phyloP scores from a whole-genome alignment of 2,888 invertebrate genomes.

The Epiblema foenella region DNA sequence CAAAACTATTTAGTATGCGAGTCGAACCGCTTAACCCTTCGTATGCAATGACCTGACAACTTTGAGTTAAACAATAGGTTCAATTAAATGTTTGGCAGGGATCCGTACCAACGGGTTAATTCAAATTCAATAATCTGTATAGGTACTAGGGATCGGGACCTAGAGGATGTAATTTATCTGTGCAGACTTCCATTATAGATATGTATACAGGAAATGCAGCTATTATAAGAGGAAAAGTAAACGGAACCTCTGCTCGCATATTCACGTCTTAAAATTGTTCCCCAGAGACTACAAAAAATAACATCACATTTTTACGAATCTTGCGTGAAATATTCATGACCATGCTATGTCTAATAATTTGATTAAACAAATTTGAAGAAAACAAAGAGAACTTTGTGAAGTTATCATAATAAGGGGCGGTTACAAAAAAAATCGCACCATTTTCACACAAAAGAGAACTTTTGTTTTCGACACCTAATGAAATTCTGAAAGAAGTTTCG shows the following conservation, averaged over 20 bases:
- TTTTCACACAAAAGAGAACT: conserved; percentile 12
- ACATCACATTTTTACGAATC: background rate
- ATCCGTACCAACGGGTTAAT: too few relatives aligned
- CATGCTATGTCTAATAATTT: conserved; percentile 21
- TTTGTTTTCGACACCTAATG: conserved; percentile 12
- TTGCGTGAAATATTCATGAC: conserved; percentile 13
- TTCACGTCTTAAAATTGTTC: background rate
- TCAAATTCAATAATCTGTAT: too few relatives aligned
- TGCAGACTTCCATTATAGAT: background rate
- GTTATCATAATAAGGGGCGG: conserved; percentile 17
- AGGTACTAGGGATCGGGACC: background rate
- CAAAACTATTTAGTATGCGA: too few relatives aligned
- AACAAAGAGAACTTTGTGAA: conserved; percentile 31
- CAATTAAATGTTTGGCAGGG: too few relatives aligned
- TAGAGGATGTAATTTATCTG: background rate
- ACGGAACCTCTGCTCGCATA: background rate
- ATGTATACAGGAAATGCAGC: background rate
- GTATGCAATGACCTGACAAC: too few relatives aligned
- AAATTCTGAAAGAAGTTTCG: conserved; percentile 18
- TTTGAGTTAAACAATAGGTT: too few relatives aligned
- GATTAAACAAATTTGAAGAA: too few relatives aligned
- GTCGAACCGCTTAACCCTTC: too few relatives aligned
- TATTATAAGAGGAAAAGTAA: background rate
- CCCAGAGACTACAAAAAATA: background rate
- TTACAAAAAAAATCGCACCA: conserved; percentile 1